These are phyloP conservation scores for Drosophila micromelanica DNA, from an alignment of 1,140 invertebrate species.

Conservation along the genomic window DNA sequence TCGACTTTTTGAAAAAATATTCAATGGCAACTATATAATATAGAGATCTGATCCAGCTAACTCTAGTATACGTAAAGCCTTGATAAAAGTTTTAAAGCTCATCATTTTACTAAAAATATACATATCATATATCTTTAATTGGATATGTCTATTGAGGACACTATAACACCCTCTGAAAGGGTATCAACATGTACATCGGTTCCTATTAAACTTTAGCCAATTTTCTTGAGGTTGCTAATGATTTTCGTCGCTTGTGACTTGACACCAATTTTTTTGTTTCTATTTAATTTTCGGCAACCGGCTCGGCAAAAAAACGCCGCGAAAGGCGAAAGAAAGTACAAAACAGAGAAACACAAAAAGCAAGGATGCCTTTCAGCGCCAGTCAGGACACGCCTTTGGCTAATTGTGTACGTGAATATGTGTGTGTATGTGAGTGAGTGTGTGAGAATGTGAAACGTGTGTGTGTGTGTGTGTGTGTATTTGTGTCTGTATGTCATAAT, in stretches of 20 bases:
- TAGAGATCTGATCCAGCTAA: too few relatives aligned
- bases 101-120: too few relatives aligned
- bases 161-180: too few relatives aligned
- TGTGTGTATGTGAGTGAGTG: background rate
- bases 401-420: slow-evolving; percentile 50
- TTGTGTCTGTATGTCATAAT: slow-evolving; percentile 69
- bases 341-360: slow-evolving; percentile 22
- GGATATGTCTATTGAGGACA: too few relatives aligned
- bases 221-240: slow-evolving; percentile 38
- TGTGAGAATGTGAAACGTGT: too few relatives aligned
- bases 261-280: slow-evolving; percentile 39
- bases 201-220: slow-evolving; percentile 2
- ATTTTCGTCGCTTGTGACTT: slow-evolving; percentile 45
- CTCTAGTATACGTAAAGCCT: too few relatives aligned
- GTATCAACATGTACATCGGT: too few relatives aligned
- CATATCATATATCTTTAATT: too few relatives aligned
- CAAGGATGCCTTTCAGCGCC: slow-evolving; percentile 52
- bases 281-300: slow-evolving; percentile 34
- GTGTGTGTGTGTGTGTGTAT: slow-evolving; percentile 6
- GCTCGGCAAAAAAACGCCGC: slow-evolving; percentile 22
- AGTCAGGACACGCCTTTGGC: slow-evolving; percentile 67
- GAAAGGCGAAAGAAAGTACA: slow-evolving; percentile 3
- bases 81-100: too few relatives aligned
- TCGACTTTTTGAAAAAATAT: too few relatives aligned
- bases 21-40: too few relatives aligned